Percentiles rank a stretch among this genome's conserved stretches.
Evolutionary conservation across 2,797 vertebrate genomes (phyloP).

Genomic region (Amblyopsis hoosieri): DNA sequence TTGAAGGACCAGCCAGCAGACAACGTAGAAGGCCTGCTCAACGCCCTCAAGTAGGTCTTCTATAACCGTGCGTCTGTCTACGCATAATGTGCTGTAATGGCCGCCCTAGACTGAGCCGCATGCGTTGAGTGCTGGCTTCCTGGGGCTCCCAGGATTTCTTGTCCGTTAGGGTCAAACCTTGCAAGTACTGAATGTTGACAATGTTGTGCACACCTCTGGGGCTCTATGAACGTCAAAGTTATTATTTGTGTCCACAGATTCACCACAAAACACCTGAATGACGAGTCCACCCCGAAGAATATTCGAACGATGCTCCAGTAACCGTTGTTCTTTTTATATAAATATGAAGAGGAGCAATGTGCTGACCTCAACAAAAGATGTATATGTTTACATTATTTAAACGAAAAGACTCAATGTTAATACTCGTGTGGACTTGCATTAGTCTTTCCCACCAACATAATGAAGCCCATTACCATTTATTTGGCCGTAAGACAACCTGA

Average conservation of each 20-base stretch:
- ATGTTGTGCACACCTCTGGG: no score
- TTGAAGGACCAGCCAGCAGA: slow-evolving; percentile 96
- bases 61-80: background rate
- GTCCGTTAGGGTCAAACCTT: no score
- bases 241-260: slow-evolving; percentile 78
- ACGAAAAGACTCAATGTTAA: slow-evolving; percentile 89
- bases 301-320: slow-evolving; percentile 98
- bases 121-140: no score
- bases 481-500: slow-evolving; percentile 71
- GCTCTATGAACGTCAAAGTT: background rate
- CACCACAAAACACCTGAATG: slow-evolving; percentile 99
- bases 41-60: slow-evolving; percentile 91
- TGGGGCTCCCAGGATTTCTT: no score
- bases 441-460: slow-evolving; percentile 87
- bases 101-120: no score
- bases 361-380: slow-evolving; percentile 94
- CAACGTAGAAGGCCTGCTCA: slow-evolving; percentile 95
- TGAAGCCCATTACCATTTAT: slow-evolving; percentile 74
- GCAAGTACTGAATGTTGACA: no score
- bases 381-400: slow-evolving; percentile 99
- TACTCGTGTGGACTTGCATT: slow-evolving; percentile 94
- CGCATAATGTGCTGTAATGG: no score
- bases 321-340: slow-evolving; percentile 56
- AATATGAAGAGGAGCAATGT: slow-evolving; percentile 86
- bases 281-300: slow-evolving; percentile 98